Percentiles rank a stretch among this genome's conserved stretches.
Conservation (phyloP, 2,888 invertebrate species). For the Villa cingulata region DNA sequence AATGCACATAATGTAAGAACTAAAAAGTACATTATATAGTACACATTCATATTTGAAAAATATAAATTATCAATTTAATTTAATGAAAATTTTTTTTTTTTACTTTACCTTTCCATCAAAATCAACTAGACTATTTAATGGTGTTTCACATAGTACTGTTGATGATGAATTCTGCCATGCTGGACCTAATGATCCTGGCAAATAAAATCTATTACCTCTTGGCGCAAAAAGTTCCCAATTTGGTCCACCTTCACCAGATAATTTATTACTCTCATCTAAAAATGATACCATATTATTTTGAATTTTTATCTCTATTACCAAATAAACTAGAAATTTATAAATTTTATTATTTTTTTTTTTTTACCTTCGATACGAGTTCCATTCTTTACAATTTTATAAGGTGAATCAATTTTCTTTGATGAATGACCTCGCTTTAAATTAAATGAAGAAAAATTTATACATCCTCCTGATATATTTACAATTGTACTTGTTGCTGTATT, state of each 20-base stretch:
- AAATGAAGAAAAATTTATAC: not conserved
- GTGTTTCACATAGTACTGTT: constrained; percentile 29
- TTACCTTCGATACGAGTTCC: constrained; percentile 1
- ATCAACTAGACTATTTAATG: constrained; percentile 23
- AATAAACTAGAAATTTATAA: too few relatives aligned
- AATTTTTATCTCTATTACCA: not conserved
- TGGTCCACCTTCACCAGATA: constrained; percentile 34
- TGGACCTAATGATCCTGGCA: constrained; percentile 54
- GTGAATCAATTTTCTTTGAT: constrained; percentile 1
- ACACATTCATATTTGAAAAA: too few relatives aligned
- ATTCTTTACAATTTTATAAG: constrained; percentile 1
- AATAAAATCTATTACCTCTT: constrained; percentile 50
- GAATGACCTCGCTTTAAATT: not conserved
- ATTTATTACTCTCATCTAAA: constrained; percentile 24
- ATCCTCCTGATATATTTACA: too few relatives aligned
- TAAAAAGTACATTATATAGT: too few relatives aligned
- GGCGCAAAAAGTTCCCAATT: constrained; percentile 54
- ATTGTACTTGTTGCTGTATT: too few relatives aligned
- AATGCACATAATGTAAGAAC: too few relatives aligned
- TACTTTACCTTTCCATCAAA: constrained; percentile 21
- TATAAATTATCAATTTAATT: too few relatives aligned
- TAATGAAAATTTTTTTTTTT: too few relatives aligned
- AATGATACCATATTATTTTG: not conserved
- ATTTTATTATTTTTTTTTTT: not conserved
- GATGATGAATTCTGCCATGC: constrained; percentile 52